phyloP scores from a whole-genome alignment of 2,797 vertebrate genomes.

The Sus cebifrons region DNA sequence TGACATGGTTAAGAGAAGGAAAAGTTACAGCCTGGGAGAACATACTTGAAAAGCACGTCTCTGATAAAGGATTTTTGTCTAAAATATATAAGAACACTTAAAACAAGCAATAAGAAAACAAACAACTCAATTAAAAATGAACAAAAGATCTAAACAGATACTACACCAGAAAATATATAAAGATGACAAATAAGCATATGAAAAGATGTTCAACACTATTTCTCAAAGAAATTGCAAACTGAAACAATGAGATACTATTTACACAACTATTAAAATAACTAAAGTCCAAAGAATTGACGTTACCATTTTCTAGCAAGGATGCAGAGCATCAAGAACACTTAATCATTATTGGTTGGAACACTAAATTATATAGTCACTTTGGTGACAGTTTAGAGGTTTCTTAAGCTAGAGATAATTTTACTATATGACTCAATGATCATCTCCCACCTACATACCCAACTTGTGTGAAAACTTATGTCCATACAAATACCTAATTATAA shows the following conservation, averaged over 20 bases:
- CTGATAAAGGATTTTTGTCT: not conserved
- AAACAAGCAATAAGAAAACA: not conserved
- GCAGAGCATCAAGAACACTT: not conserved
- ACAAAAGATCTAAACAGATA: not conserved
- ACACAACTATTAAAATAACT: not conserved
- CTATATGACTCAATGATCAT: not conserved
- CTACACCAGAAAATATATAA: not conserved
- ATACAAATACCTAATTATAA: not conserved
- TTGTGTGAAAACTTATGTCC: not conserved
- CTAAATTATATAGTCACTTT: not conserved
- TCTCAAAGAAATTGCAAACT: not conserved
- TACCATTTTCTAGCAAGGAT: not conserved
- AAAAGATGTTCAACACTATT: not conserved
- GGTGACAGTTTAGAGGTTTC: not conserved
- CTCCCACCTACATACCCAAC: not conserved
- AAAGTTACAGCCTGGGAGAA: not conserved
- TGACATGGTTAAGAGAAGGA: not conserved
- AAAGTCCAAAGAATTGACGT: not conserved
- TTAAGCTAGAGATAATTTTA: not conserved
- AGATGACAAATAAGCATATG: not conserved
- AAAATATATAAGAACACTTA: conserved; percentile 3
- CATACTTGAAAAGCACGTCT: not conserved
- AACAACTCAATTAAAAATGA: not conserved
- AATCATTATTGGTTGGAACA: not conserved
- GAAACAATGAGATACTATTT: not conserved